These are phyloP conservation scores for rat (Rattus norvegicus) DNA, from an alignment of 2,113 vertebrate genomes.

Conservation along the genomic window GRCr8 NC_086023.1:56430001-56430500, in stretches of 20 bases:
- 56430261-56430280: background rate
- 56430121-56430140: background rate
- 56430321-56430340: background rate
- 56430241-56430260: background rate
- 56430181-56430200: background rate
- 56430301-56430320: background rate
- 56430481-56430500: background rate
- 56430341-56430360: background rate
- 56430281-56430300: background rate
- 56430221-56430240: background rate
- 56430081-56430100: background rate
- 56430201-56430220: conserved; percentile 4
- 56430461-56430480: background rate
- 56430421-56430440: background rate
- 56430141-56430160: conserved; percentile 6
- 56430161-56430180: background rate
- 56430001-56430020: background rate
- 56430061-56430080: background rate
- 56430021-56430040: background rate
- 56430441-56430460: background rate
- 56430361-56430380: background rate
- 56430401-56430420: background rate
- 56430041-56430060: background rate
- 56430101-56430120: background rate
- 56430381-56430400: background rate